These are phyloP conservation scores for Hanleya hanleyi DNA, from an alignment of 2,888 invertebrate species.

Conservation along the genomic window DNA sequence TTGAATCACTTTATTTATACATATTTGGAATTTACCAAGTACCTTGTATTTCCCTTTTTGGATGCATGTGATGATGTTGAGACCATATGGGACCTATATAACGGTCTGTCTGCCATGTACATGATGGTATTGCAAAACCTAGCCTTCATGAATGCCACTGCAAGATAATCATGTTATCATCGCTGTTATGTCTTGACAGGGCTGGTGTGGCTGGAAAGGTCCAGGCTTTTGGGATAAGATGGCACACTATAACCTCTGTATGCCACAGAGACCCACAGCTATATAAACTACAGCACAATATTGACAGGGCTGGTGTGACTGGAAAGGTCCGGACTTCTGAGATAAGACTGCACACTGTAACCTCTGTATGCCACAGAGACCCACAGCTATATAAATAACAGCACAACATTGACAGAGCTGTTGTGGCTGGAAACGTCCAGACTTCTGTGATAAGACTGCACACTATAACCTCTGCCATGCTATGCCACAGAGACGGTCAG, in stretches of 20 bases:
- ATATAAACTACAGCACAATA: no score
- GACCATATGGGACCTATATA: no score
- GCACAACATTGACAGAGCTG: no score
- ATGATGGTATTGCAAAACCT: no score
- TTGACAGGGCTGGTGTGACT: slow-evolving; percentile 99
- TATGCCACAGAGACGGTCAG: slow-evolving; percentile 88
- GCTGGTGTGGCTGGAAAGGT: slow-evolving; percentile 99
- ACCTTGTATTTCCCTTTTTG: no score
- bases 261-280: slow-evolving; percentile 82
- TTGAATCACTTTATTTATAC: no score
- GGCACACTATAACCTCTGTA: slow-evolving; percentile 96
- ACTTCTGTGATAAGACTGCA: slow-evolving; percentile 96
- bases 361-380: slow-evolving; percentile 90
- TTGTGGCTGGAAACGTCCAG: slow-evolving; percentile 96
- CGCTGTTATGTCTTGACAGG: no score
- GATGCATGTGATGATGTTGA: no score
- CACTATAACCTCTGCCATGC: slow-evolving; percentile 98
- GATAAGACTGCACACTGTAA: slow-evolving; percentile 96
- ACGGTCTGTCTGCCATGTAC: no score
- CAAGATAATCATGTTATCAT: no score
- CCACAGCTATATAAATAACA: neutral
- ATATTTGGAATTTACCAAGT: no score
- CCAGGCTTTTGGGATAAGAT: slow-evolving; percentile 95
- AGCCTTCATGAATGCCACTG: no score
- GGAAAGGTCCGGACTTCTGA: slow-evolving; percentile 98